Evolutionary conservation across 2,888 invertebrate species (phyloP), one percentile per base, ranked within the genome.

Genomic region (Chromoteleia sp.): DNA sequence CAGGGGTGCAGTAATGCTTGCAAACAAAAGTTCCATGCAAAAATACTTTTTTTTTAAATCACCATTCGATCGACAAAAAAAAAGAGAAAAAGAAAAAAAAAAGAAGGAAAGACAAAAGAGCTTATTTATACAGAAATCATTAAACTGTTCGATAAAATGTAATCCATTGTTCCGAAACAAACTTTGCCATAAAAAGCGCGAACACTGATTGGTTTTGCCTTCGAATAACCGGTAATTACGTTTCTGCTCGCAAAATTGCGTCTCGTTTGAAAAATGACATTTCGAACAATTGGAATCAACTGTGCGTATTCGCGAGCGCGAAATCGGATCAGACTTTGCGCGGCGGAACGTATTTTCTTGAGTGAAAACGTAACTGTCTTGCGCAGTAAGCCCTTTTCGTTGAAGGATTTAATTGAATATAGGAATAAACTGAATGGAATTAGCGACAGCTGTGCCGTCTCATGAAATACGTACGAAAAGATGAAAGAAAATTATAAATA

Each of bases 291-390:
- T 68, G 68, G 41, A 79, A 74, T 67, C 73, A 68, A 73, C 74
- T 71, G 73, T 56, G 74, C 61, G 74, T 74, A 80, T 74, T 80
- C 61, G 70, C 63, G 39, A 68, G 79, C 73, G 61, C 21, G 73
- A 80, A 80, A 80, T 80, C 80, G 74, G 80, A 74, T 80, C 80
- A 80, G 74, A 70, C 63, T 68, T 74, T 73, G 73, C 65, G 48
- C 73, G 61, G 30, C 36, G 70, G 41, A 41, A 68, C 61, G 74
- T 70, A 70, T 70, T 70, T 80, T 74, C 75, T 80, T 75, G 75
- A 58, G 70, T 29, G 63, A 75, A 80, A 80, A 68, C 58, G 74
- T 56, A 74, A 63, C 74, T 50, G 65, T 71, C 70, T 70, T 80
- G 80, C 75, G 70, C 75, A 70, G 52, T 65, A 52, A 75, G 65